Base-by-base conservation (phyloP, 2,113 vertebrate species). In the Cervus canadensis region DNA sequence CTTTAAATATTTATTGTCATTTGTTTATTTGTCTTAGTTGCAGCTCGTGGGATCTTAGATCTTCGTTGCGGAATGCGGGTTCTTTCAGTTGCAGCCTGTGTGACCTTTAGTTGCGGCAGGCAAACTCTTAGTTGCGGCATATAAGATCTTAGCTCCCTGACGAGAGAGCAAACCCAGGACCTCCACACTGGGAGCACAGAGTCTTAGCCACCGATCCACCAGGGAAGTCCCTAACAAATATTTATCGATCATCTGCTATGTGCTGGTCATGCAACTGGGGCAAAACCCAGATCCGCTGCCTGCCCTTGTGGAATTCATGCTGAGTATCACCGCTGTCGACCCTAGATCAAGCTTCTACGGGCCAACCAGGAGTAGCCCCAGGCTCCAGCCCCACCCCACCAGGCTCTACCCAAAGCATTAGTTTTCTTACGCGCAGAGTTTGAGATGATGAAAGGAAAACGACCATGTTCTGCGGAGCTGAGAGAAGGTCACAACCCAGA, bases 391-490 rank as follows among this genome's bases (percentile, higher is more conserved):
- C 28, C 0, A 7, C 28, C 83, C n/a, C 4, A 0, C 6, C 40
- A 3, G 0, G 1, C 25, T 6, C 43, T 8, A 23, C 78, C 11
- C 45, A 2, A 3, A n/a, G 19, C 0, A 2, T 1, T 64, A 0
- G 7, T 11, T 23, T 23, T 14, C 43, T n/a, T 25, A 33, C 0
- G 0, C 0, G 0, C 78, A 25, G 7, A 0, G 48, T 60, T 25
- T 21, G 94, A 86, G 78, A 40, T 21, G 52, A 57, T 19, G 43
- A 21, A 64, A 43, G 67, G 1, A 23, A 8, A 59, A 26, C 2
- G 1, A 0, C 0, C 1, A 2, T 0, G 43, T 33, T 45, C 48
- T 6, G 0, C 0, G 0, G 84, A 40, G 48, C 48, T 0, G 0
- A 26, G 83, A 56, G 48, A 9, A 67, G 83, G 78, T 30, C 3